Percentiles rank a stretch among this genome's conserved stretches.
Conservation (phyloP, 2,113 vertebrate species). For the Takifugu flavidus region DNA sequence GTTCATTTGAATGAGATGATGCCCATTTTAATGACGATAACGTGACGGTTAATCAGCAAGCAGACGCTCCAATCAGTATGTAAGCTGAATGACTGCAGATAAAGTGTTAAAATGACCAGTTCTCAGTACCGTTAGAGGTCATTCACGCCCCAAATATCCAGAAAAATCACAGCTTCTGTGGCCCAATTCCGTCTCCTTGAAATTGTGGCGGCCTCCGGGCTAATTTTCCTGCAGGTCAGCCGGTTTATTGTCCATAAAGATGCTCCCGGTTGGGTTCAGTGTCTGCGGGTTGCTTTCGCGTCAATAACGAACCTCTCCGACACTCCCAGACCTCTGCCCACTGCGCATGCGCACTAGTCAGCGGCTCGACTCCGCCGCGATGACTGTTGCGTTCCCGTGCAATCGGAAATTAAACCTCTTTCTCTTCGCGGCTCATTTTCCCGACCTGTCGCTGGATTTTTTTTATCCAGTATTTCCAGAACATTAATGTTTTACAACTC, state of each 20-base stretch:
- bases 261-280: slow-evolving; percentile 34
- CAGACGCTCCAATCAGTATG: background rate
- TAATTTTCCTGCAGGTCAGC: slow-evolving; percentile 7
- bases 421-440: too few relatives aligned
- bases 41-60: slow-evolving; percentile 7
- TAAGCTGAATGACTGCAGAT: slow-evolving; percentile 28
- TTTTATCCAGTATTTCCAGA: background rate
- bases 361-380: slow-evolving; percentile 35
- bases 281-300: slow-evolving; percentile 31
- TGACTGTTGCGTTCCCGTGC: slow-evolving; percentile 58
- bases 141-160: slow-evolving; percentile 36
- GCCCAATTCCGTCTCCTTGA: slow-evolving; percentile 6
- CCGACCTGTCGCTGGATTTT: background rate
- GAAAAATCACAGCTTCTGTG: slow-evolving; percentile 16
- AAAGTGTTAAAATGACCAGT: slow-evolving; percentile 46
- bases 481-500: too few relatives aligned
- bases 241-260: slow-evolving; percentile 58
- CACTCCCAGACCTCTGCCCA: slow-evolving; percentile 64
- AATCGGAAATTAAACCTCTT: slow-evolving; percentile 4
- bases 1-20: slow-evolving; percentile 6
- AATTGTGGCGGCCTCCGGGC: slow-evolving; percentile 1
- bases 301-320: slow-evolving; percentile 30
- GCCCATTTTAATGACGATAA: background rate
- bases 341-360: slow-evolving; percentile 63
- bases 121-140: slow-evolving; percentile 62